A percentile compares a stretch with the other conserved stretches of the same genome.
Evolutionary conservation across 2,888 invertebrate genomes (phyloP).

Genomic region (Drosophila putrida): DNA sequence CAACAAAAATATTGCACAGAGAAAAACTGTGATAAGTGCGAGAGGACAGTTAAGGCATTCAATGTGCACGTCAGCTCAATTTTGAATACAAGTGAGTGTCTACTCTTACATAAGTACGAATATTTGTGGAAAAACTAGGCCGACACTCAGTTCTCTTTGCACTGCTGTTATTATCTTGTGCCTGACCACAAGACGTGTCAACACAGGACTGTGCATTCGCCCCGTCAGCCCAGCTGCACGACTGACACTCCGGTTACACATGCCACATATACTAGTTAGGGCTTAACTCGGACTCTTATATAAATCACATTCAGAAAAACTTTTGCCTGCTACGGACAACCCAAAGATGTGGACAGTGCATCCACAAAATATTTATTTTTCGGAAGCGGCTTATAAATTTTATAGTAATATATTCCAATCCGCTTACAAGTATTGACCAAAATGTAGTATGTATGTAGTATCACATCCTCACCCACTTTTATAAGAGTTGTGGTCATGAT

Average conservation of each 20-base stretch:
- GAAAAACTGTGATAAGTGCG: slow-evolving; percentile 52
- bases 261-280: background rate
- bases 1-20: slow-evolving; percentile 47
- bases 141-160: slow-evolving; percentile 14
- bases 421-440: slow-evolving; percentile 66
- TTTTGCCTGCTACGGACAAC: slow-evolving; percentile 53
- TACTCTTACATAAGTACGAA: slow-evolving; percentile 25
- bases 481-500: slow-evolving; percentile 46
- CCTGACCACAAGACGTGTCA: slow-evolving; percentile 76
- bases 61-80: slow-evolving; percentile 30
- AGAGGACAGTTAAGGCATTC: slow-evolving; percentile 22
- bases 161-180: slow-evolving; percentile 70
- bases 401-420: slow-evolving; percentile 62
- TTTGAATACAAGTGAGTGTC: slow-evolving; percentile 54
- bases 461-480: background rate
- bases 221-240: slow-evolving; percentile 39
- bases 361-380: slow-evolving; percentile 39
- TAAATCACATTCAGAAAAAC: slow-evolving; percentile 66
- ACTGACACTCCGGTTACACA: slow-evolving; percentile 18
- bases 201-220: slow-evolving; percentile 56
- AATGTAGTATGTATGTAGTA: slow-evolving; percentile 29
- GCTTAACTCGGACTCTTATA: slow-evolving; percentile 33
- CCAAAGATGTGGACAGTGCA: slow-evolving; percentile 50
- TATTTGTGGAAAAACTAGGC: slow-evolving; percentile 36
- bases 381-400: slow-evolving; percentile 71